A percentile compares a stretch with the other conserved stretches of the same genome.
Conservation (phyloP, 2,888 invertebrate species). For the Sussaba pulchella region DNA sequence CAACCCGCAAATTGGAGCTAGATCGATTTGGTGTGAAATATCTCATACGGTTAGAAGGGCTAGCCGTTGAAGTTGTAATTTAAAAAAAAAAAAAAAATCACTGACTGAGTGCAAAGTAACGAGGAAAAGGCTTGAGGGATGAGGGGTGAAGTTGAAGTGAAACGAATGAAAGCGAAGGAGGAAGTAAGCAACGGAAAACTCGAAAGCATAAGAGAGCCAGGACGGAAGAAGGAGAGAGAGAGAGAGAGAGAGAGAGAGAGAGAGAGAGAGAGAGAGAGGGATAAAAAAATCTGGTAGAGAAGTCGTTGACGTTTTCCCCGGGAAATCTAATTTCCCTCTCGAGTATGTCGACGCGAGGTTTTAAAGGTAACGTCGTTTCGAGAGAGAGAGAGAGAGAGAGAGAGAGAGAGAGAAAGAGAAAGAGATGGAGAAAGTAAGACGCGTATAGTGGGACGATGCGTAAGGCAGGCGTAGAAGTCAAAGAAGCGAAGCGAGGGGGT, state of each 20-base stretch:
- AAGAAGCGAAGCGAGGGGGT: constrained; percentile 47
- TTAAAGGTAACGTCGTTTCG: constrained; percentile 63
- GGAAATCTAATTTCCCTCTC: constrained; percentile 80
- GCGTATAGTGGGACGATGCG: constrained; percentile 21
- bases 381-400: constrained; percentile 40
- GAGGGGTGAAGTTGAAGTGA: constrained; percentile 49
- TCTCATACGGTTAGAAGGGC: not conserved
- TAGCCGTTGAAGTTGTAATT: constrained; percentile 1
- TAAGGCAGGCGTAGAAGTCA: constrained; percentile 26
- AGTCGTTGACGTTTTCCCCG: constrained; percentile 72
- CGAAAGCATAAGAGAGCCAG: not conserved
- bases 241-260: constrained; percentile 17
- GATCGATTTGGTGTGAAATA: not conserved
- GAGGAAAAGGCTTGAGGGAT: constrained; percentile 18
- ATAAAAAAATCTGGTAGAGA: constrained; percentile 12
- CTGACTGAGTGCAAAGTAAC: constrained; percentile 34
- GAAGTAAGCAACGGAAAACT: constrained; percentile 27
- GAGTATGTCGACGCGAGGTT: constrained; percentile 67
- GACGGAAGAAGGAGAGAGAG: not conserved
- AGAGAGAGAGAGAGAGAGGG: constrained; percentile 11
- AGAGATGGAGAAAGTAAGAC: constrained; percentile 45
- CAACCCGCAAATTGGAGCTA: not conserved
- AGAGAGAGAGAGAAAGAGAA: not conserved
- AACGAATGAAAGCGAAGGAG: constrained; percentile 43
- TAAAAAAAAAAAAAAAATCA: constrained; percentile 41